Base-by-base conservation (phyloP, 2,888 invertebrate genomes). In the Caenorhabditis japonica region DNA sequence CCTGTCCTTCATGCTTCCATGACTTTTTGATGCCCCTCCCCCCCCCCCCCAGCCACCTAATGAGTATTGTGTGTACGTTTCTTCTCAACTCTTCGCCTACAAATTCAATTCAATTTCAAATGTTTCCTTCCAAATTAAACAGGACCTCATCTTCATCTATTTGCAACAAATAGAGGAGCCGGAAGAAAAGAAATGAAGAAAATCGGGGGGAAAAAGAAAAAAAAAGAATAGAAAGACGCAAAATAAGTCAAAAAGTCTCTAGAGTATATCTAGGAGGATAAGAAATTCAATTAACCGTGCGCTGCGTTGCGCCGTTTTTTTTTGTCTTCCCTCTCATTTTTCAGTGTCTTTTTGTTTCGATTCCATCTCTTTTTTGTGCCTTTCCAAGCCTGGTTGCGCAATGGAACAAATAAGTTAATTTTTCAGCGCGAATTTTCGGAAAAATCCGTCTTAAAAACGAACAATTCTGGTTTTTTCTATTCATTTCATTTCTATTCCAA, bases 1-100 rank as follows among this genome's bases (percentile, higher is more conserved):
- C 62, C 62, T 71, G 71, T 62, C 71, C 71, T 71, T 71, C 71
- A 71, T 71, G 71, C 71, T 71, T 71, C 70, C 62, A 62, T 71
- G 62, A 62, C 58, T 62, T 62, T 62, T 62, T 62, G 71, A 62
- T 58, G 55, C 58, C 41, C 43, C 60, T 30, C 10, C 10, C n/a
- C n/a, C n/a, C n/a, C n/a, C n/a, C n/a, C n/a, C n/a, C n/a, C n/a
- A n/a, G n/a, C n/a, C 30, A 10, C 46, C 62, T 71, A 71, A 71
- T 71, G 71, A 62, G 69, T 60, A 66, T 68, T 59, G 68, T 59
- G 59, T 38, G 27, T 36, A 30, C 19, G 39, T 47, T 46, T 19
- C 43, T 19, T 27, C 61, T 33, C 30, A 23, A 34, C 13, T 17
- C 15, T 17, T 27, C 38, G 12, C 15, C 27, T 8, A 30, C 47